Percentiles rank a stretch among this genome's conserved stretches.
Conservation (phyloP, 2,888 invertebrate genomes). For the Fabriciana adippe region DNA sequence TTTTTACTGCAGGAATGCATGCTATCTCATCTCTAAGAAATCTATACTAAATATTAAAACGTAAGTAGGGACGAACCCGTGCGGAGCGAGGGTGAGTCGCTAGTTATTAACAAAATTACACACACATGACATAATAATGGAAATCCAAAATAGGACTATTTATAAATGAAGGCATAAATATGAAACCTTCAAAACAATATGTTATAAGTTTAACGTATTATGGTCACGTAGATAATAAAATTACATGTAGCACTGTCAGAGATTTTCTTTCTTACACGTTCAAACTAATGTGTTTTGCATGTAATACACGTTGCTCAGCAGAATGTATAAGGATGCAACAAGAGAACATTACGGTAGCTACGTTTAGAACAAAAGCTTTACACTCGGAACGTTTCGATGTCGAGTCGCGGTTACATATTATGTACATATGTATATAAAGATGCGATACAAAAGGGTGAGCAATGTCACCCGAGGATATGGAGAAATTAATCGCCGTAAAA, state of each 20-base stretch:
- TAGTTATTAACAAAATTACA: no score
- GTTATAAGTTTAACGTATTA: neutral
- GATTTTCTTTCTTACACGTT: neutral
- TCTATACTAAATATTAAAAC: no score
- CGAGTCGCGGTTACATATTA: constrained; percentile 20
- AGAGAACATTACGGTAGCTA: constrained; percentile 11
- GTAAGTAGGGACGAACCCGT: no score
- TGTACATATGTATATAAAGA: constrained; percentile 17
- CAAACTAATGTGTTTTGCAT: constrained; percentile 13
- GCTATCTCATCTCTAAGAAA: no score
- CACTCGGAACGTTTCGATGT: constrained; percentile 12
- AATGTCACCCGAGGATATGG: constrained; percentile 57
- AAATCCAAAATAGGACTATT: no score
- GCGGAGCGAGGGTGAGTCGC: no score
- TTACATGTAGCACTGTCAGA: neutral
- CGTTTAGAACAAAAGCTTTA: neutral
- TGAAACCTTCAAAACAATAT: no score
- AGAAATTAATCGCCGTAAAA: constrained; percentile 76
- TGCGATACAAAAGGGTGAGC: constrained; percentile 46
- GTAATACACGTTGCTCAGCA: constrained; percentile 11
- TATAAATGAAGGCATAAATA: no score
- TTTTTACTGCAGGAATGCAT: no score
- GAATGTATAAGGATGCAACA: constrained; percentile 12
- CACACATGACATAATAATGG: no score
- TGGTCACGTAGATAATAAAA: neutral